Evolutionary conservation across 2,888 invertebrate species (phyloP).

Genomic region (Arrhopalites spinosus): DNA sequence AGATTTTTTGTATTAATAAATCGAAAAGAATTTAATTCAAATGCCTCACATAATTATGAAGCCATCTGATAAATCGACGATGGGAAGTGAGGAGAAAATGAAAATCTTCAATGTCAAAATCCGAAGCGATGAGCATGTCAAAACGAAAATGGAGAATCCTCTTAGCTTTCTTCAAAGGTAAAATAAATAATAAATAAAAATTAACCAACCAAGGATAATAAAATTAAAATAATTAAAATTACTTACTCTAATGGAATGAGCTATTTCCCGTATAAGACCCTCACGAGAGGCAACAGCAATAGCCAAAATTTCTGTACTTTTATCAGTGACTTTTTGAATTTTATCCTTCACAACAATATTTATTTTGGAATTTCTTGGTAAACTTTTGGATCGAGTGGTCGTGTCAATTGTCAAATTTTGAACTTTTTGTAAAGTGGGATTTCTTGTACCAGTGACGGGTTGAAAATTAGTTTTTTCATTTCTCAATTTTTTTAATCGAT

Average conservation of each 20-base stretch:
- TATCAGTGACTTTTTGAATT: background rate
- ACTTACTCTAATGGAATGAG: constrained; percentile 28
- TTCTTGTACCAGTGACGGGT: too few species aligned
- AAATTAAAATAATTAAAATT: too few species aligned
- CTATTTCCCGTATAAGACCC: constrained; percentile 31
- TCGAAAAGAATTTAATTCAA: too few species aligned
- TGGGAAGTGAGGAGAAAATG: constrained; percentile 32
- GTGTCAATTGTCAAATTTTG: background rate
- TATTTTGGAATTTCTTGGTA: constrained; percentile 8
- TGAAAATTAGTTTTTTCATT: background rate
- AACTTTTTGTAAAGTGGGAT: too few species aligned
- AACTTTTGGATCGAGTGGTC: background rate
- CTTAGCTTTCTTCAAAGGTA: constrained; percentile 28
- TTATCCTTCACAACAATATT: background rate
- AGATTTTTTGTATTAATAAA: too few species aligned
- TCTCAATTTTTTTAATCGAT: background rate
- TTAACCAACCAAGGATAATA: too few species aligned
- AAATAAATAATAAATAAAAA: background rate
- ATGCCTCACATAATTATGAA: constrained; percentile 31
- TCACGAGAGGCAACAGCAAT: constrained; percentile 29
- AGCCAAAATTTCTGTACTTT: constrained; percentile 22
- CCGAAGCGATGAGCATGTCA: constrained; percentile 19
- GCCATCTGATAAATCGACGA: constrained; percentile 35
- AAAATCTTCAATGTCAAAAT: constrained; percentile 23
- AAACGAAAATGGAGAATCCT: constrained; percentile 33